These are phyloP conservation scores for Rhagium mordax DNA, from an alignment of 2,888 invertebrate species.

Conservation along the genomic window DNA sequence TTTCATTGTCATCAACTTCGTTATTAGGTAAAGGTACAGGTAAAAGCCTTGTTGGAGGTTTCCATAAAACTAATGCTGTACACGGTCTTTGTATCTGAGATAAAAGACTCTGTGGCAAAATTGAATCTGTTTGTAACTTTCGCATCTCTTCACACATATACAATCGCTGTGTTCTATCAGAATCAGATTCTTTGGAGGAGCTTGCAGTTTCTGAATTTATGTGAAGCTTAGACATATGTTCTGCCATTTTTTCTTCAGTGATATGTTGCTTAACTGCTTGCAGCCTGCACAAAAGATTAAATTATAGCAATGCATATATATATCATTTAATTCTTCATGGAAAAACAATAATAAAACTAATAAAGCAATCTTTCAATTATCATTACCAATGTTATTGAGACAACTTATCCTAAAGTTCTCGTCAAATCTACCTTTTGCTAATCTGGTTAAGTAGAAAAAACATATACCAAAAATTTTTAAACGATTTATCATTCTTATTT, in stretches of 20 bases:
- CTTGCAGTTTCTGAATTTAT: slow-evolving; percentile 72
- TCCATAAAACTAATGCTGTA: slow-evolving; percentile 87
- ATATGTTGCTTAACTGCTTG: slow-evolving; percentile 80
- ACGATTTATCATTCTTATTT: no score
- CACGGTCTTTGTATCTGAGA: slow-evolving; percentile 79
- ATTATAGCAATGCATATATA: no score
- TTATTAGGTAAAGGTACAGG: slow-evolving; percentile 58
- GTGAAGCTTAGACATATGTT: slow-evolving; percentile 83
- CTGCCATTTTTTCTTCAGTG: slow-evolving; percentile 89
- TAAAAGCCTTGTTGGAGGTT: slow-evolving; percentile 73
- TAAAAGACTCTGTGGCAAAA: slow-evolving; percentile 79
- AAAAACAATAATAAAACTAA: no score
- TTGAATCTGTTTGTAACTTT: slow-evolving; percentile 76
- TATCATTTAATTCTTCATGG: no score
- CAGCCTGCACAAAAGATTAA: slow-evolving; percentile 49
- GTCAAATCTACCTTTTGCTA: no score
- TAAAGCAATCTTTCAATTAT: no score
- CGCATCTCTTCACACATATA: slow-evolving; percentile 82
- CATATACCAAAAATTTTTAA: no score
- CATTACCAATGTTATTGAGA: no score
- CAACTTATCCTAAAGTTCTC: no score
- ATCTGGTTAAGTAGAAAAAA: no score
- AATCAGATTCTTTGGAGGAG: slow-evolving; percentile 58
- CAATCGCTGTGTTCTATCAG: slow-evolving; percentile 67
- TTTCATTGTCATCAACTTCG: slow-evolving; percentile 62